phyloP scores from a whole-genome alignment of 2,797 vertebrate species.

The Myotis findleyi region DNA sequence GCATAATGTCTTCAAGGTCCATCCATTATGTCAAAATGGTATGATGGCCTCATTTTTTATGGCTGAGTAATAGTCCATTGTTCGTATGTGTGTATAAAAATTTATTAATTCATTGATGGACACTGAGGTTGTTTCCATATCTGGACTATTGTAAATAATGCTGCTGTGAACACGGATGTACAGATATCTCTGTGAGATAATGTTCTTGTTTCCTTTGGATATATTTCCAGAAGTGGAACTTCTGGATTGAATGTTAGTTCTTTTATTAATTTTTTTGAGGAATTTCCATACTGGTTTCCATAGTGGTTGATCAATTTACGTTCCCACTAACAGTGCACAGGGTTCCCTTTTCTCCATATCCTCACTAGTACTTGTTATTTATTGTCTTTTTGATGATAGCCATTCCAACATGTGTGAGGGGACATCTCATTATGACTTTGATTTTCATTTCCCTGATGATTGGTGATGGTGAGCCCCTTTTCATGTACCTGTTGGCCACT shows the following conservation, averaged over 20 bases:
- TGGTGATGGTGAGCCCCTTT: background rate
- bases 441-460: background rate
- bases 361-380: background rate
- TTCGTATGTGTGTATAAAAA: background rate
- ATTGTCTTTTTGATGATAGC: background rate
- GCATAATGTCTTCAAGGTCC: background rate
- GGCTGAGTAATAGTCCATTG: background rate
- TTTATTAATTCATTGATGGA: background rate
- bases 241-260: background rate
- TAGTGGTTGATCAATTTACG: background rate
- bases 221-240: background rate
- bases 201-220: background rate
- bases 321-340: background rate
- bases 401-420: background rate
- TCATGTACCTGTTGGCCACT: background rate
- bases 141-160: background rate
- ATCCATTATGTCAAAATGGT: background rate
- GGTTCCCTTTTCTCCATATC: background rate
- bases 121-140: background rate
- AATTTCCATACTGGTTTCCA: background rate
- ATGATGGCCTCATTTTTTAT: background rate
- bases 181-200: background rate
- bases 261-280: background rate
- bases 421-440: background rate
- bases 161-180: background rate